Conservation (phyloP, 2,113 vertebrate species). For the Todiramphus chloris region DNA sequence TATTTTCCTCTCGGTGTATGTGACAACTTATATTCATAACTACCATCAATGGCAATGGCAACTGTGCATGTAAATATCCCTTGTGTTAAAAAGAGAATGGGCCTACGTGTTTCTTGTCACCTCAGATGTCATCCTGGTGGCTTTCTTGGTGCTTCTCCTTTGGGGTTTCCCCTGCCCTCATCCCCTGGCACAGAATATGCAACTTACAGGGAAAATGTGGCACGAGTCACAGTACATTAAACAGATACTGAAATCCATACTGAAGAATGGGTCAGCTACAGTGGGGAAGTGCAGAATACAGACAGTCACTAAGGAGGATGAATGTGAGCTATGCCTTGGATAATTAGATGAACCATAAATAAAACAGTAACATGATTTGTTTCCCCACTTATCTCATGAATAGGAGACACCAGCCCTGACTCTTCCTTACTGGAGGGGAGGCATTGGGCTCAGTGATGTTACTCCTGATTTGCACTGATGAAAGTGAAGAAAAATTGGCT, state of each 20-base stretch:
- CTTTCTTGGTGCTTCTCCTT: background rate
- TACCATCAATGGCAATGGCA: slow-evolving; percentile 30
- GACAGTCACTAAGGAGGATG: background rate
- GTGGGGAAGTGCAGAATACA: background rate
- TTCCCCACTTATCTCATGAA: slow-evolving; percentile 1
- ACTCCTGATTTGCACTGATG: background rate
- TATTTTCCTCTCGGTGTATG: slow-evolving; percentile 37
- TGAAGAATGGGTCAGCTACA: background rate
- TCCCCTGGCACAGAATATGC: background rate
- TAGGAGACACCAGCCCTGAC: background rate
- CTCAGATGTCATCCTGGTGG: background rate
- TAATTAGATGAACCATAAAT: slow-evolving; percentile 45
- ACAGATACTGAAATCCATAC: background rate
- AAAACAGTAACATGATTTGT: slow-evolving; percentile 25
- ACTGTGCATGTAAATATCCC: slow-evolving; percentile 24
- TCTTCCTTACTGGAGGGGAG: background rate
- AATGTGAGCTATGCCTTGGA: background rate
- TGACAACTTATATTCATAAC: slow-evolving; percentile 26
- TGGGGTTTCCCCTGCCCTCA: background rate
- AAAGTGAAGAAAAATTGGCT: background rate
- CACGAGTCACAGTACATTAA: background rate
- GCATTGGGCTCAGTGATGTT: background rate
- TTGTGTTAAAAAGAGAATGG: background rate
- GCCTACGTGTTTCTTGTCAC: background rate
- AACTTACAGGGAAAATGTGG: background rate